Evolutionary conservation across 2,797 vertebrate genomes (phyloP).

Genomic region (Morus bassanus): DNA sequence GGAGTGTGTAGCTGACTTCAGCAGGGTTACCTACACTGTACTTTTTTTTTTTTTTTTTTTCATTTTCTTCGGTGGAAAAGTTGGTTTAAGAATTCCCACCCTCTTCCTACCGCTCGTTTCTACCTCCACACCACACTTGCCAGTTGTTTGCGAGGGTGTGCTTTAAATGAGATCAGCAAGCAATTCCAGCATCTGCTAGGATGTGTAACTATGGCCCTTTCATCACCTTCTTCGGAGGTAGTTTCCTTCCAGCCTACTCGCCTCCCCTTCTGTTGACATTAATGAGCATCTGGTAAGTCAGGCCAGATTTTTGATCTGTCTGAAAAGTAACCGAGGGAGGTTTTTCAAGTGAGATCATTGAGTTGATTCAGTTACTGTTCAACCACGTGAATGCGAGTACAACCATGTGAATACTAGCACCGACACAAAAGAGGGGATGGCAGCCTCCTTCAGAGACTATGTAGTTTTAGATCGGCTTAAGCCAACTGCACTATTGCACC

Average conservation of each 20-base stretch:
- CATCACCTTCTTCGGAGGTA: neutral
- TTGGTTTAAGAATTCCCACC: neutral
- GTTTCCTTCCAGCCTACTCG: neutral
- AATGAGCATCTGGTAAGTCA: neutral
- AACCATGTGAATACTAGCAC: neutral
- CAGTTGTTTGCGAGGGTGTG: neutral
- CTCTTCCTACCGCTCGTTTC: neutral
- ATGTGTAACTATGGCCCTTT: neutral
- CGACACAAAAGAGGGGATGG: accelerated
- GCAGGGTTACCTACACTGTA: neutral
- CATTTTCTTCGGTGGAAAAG: neutral
- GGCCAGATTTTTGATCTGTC: neutral
- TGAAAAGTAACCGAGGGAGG: neutral
- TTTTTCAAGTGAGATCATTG: neutral
- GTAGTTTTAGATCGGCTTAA: neutral
- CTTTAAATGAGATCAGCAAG: neutral
- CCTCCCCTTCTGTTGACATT: neutral
- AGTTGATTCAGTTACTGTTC: constrained; percentile 2
- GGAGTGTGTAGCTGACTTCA: neutral
- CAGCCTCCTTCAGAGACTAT: neutral
- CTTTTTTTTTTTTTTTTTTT: neutral
- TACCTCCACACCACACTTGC: neutral
- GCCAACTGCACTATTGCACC: neutral
- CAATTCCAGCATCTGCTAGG: neutral
- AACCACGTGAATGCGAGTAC: neutral